These are phyloP conservation scores for Caradrina clavipalpis DNA, from an alignment of 2,888 invertebrate genomes.

Conservation along the genomic window DNA sequence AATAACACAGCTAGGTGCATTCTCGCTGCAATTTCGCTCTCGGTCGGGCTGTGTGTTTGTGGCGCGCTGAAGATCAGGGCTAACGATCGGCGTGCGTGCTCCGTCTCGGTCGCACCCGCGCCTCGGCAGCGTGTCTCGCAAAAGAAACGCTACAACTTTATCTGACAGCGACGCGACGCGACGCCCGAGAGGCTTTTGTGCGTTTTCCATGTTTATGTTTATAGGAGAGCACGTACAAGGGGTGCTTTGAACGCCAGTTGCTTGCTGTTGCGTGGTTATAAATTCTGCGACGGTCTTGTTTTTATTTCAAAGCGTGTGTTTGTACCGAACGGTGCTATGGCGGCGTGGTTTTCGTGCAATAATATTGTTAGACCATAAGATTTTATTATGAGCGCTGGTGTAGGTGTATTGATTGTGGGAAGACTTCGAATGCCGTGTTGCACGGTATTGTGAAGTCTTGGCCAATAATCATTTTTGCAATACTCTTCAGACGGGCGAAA, in stretches of 20 bases:
- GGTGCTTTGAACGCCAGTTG: constrained; percentile 87
- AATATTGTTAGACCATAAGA: constrained; percentile 59
- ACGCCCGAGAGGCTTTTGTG: constrained; percentile 90
- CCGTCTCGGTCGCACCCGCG: constrained; percentile 80
- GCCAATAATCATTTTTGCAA: constrained; percentile 1
- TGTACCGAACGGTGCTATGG: constrained; percentile 69
- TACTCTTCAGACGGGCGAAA: background rate
- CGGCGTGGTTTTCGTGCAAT: constrained; percentile 64
- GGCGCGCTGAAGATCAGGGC: constrained; percentile 91
- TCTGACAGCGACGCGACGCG: constrained; percentile 89
- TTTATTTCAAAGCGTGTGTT: constrained; percentile 80
- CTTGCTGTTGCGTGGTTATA: constrained; percentile 77
- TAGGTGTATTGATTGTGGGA: constrained; percentile 41
- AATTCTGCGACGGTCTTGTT: constrained; percentile 83
- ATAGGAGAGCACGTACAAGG: constrained; percentile 89
- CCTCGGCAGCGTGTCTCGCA: constrained; percentile 78
- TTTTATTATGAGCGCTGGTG: constrained; percentile 55
- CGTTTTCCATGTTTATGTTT: constrained; percentile 91
- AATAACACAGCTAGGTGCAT: constrained; percentile 91
- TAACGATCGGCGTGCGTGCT: constrained; percentile 87
- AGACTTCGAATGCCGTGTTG: constrained; percentile 30
- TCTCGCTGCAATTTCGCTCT: constrained; percentile 91
- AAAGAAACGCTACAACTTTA: constrained; percentile 90
- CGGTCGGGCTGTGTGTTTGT: constrained; percentile 91
- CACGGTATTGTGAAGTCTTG: constrained; percentile 13